phyloP scores from a whole-genome alignment of 2,888 invertebrate genomes.

The Saturnia japonica region DNA sequence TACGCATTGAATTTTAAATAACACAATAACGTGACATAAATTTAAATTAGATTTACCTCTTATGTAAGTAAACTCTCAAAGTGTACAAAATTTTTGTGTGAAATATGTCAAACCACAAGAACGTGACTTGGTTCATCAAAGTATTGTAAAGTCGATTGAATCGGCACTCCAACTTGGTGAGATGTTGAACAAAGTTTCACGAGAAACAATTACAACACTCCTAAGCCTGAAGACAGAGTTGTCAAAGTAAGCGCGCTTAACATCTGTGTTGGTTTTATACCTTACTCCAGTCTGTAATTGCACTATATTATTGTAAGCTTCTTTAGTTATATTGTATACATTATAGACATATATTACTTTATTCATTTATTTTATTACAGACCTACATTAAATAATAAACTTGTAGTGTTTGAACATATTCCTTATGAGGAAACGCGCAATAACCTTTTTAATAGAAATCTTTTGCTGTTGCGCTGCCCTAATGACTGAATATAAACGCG shows the following conservation, averaged over 20 bases:
- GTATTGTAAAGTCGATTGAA: slow-evolving; percentile 33
- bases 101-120: slow-evolving; percentile 19
- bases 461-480: too few species aligned
- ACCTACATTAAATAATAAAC: too few species aligned
- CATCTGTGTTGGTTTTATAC: slow-evolving; percentile 10
- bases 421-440: too few species aligned
- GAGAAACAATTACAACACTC: slow-evolving; percentile 28
- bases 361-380: neutral
- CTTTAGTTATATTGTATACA: neutral
- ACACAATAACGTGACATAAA: neutral
- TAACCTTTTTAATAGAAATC: too few species aligned
- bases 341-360: neutral
- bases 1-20: neutral
- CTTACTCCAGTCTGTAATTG: neutral
- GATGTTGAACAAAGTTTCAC: slow-evolving; percentile 30
- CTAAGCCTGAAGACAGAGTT: slow-evolving; percentile 18
- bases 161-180: slow-evolving; percentile 30
- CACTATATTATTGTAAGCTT: neutral
- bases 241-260: slow-evolving; percentile 12
- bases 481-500: too few species aligned
- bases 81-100: slow-evolving; percentile 7
- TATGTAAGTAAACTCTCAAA: neutral
- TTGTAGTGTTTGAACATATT: too few species aligned
- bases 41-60: neutral
- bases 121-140: slow-evolving; percentile 29